Evolutionary conservation across 1,140 invertebrate species (phyloP), one percentile per base, ranked within the genome.

Genomic region (Camponotus pennsylvanicus): DNA sequence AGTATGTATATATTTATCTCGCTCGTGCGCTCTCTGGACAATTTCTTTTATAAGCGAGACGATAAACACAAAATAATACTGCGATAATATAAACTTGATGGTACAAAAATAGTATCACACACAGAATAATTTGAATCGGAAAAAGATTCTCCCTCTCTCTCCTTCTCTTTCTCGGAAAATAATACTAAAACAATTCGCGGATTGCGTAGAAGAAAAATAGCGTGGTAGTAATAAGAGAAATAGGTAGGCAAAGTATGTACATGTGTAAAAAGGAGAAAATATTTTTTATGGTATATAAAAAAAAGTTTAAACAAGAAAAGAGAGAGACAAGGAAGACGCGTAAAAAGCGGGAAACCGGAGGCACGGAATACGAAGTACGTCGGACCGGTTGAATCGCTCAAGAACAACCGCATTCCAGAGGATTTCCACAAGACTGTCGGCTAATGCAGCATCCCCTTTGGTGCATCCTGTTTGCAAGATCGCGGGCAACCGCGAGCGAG

Each of bases 331-430:
- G 37, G 59, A 40, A 45, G 49, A 49, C 13, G n/a, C 21, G 9
- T 59, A 42, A 76, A 86, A 83, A 70, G 34, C 45, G 75, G n/a
- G 64, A 67, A 86, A 79, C 52, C 57, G 21, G 21, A 88, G 86
- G 34, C 61, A 75, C 79, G 73, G 73, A 49, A 86, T 61, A 57
- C 2, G 32, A 34, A 61, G 70, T 86, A 67, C 52, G 85, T 76
- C 76, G 85, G 86, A 88, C 87, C 87, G 85, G 85, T 86, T 70
- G 69, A 49, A 70, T 55, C 40, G 63, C 37, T 88, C 87, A 88
- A 88, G 87, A 86, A 57, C 85, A 88, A 86, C 87, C 70, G 64
- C 87, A 88, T 88, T 88, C 87, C 87, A 45, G 18, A 67, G 52
- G 45, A 80, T 80, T 85, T 88, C 69, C 66, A 61, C 70, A 52